Base-by-base conservation (phyloP, 1,140 invertebrate species). In the Hormaphis cornu region DNA sequence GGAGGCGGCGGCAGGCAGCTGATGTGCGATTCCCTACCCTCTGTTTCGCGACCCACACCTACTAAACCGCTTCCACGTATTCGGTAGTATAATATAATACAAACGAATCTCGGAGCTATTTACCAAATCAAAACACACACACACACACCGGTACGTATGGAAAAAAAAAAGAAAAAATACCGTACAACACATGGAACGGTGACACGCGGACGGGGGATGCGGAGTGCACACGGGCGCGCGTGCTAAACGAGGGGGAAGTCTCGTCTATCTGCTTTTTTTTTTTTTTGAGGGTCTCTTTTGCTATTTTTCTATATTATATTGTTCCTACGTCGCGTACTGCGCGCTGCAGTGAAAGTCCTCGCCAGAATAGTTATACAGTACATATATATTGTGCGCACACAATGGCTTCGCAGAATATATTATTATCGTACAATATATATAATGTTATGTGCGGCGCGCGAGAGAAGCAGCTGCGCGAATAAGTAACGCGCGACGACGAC, bases 91-190 rank as follows among this genome's bases (percentile, higher is more conserved):
- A n/a, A n/a, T n/a, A n/a, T n/a, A n/a, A n/a, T n/a, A n/a, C n/a
- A n/a, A n/a, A n/a, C n/a, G n/a, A 66, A 16, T 48, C 42, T 28
- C 6, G 42, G 12, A 46, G 59, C 58, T 63, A 48, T 66, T 66
- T 66, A 48, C 26, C 24, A 48, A 66, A 66, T 66, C 61, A 66
- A 50, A 66, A 66, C 40, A 40, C 54, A 58, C 40, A n/a, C 54
- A 66, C 40, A 40, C 54, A 58, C 40, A n/a, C 54, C 22, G 14
- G 54, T 58, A n/a, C n/a, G n/a, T n/a, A n/a, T n/a, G n/a, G n/a
- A n/a, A n/a, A n/a, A n/a, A n/a, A n/a, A n/a, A n/a, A n/a, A 37
- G 54, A 14, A 8, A 40, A 37, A 58, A 58, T 40, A 58, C 20
- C 6, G 3, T n/a, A n/a, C n/a, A 40, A 40, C 37, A 7, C 37